Evolutionary conservation across 2,113 vertebrate species (phyloP), one percentile per base, ranked within the genome.

Genomic region (Callipepla squamata): DNA sequence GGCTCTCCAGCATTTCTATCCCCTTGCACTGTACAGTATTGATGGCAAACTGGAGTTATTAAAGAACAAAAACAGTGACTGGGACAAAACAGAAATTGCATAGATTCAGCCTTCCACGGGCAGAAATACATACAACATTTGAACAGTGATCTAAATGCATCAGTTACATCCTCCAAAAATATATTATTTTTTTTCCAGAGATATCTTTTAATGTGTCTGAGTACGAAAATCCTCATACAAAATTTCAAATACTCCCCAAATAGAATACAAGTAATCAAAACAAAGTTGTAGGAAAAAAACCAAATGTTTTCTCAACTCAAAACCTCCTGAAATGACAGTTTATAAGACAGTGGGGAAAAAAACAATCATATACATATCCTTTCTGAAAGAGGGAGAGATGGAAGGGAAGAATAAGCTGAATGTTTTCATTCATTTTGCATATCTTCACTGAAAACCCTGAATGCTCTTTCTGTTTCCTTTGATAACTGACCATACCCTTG

Each of bases 281-380:
- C 13, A 32, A 67, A 74, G 36, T 13, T 51, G 45, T 22, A 91
- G 40, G 28, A 85, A 65, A 92, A 87, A 45, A 32, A 34, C 17
- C 48, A 16, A 53, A 53, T 26, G 30, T 48, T 90, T 90, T 15
- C 50, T 81, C 42, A 66, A 75, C 15, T 16, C n/a, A 76, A 92
- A 92, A 78, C 14, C 40, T 94, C 53, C 47, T 62, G 61, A 95
- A 93, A 93, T 89, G 80, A 38, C 87, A 91, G 63, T 91, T 55
- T 80, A 67, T 20, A 69, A 55, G 44, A 26, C 3, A 93, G 17
- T 17, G 8, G 61, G 18, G 70, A 76, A 34, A 67, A 82, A 89
- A 88, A 88, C 80, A 30, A 48, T 40, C 40, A 40, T 4, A 25
- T 30, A 65, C 5, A 25, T 30, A 61, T 25, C 11, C 8, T 53